Evolutionary conservation across 2,888 invertebrate species (phyloP).

Genomic region (Lepas anatifera): DNA sequence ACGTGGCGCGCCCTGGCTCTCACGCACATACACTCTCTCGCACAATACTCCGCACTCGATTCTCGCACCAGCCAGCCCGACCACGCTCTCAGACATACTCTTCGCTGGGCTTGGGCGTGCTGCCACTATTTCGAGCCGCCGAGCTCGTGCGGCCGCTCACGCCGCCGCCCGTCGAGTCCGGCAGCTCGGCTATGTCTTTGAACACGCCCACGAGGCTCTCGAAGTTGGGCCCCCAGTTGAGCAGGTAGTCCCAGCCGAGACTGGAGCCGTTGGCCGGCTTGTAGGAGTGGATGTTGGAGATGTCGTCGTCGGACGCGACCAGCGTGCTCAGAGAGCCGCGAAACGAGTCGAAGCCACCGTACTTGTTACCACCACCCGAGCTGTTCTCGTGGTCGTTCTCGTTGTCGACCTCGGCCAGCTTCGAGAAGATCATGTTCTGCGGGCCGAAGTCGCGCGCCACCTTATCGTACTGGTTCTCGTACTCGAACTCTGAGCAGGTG

Average conservation of each 20-base stretch:
- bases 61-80: no score
- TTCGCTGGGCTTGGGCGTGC: constrained; percentile 25
- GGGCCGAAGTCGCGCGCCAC: constrained; percentile 31
- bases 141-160: constrained; percentile 17
- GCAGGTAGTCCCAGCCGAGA: constrained; percentile 82
- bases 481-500: constrained; percentile 95
- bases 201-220: constrained; percentile 91
- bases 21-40: no score
- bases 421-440: constrained; percentile 47
- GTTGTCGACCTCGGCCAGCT: constrained; percentile 32
- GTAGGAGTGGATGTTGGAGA: constrained; percentile 70
- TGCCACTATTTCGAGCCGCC: constrained; percentile 22
- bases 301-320: constrained; percentile 85
- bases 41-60: no score
- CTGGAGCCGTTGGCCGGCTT: constrained; percentile 57
- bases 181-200: constrained; percentile 88
- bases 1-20: background rate
- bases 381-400: constrained; percentile 31
- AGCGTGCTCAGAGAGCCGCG: constrained; percentile 84
- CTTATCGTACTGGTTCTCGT: constrained; percentile 60
- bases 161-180: constrained; percentile 42
- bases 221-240: constrained; percentile 94
- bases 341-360: constrained; percentile 87
- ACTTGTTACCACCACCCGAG: constrained; percentile 36
- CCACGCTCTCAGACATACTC: constrained; percentile 26